Conservation (phyloP, 2,113 vertebrate species). For the Cyanistes caeruleus region DNA sequence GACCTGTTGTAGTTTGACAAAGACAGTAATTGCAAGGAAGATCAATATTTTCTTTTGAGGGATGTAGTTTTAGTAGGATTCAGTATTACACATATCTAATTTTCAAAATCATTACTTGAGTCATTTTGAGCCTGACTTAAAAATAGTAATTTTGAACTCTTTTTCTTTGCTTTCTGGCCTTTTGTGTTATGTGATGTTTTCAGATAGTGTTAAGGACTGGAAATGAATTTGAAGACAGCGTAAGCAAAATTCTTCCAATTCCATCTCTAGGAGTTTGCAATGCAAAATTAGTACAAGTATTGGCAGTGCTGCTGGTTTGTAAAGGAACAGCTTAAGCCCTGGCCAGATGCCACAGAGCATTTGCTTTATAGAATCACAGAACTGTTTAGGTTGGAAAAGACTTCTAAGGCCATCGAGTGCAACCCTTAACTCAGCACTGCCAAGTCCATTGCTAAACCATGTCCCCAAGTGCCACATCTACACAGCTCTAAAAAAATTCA, state of each 20-base stretch:
- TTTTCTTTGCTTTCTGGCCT: background rate
- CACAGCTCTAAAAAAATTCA: background rate
- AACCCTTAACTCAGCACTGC: too few species aligned
- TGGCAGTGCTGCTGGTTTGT: background rate
- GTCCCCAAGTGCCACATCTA: background rate
- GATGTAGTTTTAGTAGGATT: background rate
- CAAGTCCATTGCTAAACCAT: background rate
- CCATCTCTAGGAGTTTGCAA: background rate
- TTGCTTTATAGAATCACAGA: background rate
- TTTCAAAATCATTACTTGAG: background rate
- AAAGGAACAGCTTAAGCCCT: background rate
- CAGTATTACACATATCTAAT: background rate
- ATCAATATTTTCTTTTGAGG: background rate
- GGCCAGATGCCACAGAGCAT: background rate
- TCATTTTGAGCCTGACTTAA: background rate
- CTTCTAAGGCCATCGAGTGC: fast-evolving
- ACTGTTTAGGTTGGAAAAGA: background rate
- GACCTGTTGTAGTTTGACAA: background rate
- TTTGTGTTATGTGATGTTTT: background rate
- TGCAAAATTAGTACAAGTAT: background rate
- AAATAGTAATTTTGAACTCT: background rate
- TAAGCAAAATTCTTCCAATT: background rate
- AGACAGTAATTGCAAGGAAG: background rate
- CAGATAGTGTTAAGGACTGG: background rate
- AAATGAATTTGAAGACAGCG: background rate